Evolutionary conservation across 2,797 vertebrate species (phyloP).

Genomic region (Hozukius guyotensis): DNA sequence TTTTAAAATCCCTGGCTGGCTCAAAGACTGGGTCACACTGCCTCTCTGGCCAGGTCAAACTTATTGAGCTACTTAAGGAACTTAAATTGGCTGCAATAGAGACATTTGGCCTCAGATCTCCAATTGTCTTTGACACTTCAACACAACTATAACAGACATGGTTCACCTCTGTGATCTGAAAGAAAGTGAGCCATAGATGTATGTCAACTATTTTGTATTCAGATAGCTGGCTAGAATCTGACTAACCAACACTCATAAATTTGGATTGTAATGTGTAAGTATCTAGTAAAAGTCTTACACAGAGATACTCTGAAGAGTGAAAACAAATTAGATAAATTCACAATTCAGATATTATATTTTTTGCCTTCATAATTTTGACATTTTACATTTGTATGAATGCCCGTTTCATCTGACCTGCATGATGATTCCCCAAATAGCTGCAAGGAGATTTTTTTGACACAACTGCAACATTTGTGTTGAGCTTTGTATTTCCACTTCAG

Average conservation of each 20-base stretch:
- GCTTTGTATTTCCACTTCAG: constrained; percentile 28
- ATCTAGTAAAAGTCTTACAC: neutral
- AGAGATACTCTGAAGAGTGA: neutral
- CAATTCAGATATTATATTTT: neutral
- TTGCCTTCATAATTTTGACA: neutral
- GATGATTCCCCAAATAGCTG: neutral
- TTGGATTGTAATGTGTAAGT: neutral
- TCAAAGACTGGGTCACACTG: neutral
- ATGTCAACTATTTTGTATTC: neutral
- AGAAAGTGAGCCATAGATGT: neutral
- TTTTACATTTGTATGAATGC: neutral
- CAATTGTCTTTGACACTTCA: neutral
- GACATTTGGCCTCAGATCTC: neutral
- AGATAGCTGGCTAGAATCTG: neutral
- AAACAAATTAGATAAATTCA: neutral
- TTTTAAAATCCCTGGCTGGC: neutral
- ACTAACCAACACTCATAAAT: neutral
- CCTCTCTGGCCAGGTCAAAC: neutral
- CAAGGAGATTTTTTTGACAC: constrained; percentile 7
- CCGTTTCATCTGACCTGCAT: constrained; percentile 20
- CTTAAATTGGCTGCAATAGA: neutral
- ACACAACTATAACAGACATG: neutral
- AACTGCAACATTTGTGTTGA: neutral
- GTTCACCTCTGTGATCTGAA: neutral
- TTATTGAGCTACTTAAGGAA: neutral